A percentile compares a stretch with the other conserved stretches of the same genome.
phyloP scores from a whole-genome alignment of 2,888 invertebrate genomes.

The Neoascia interrupta region DNA sequence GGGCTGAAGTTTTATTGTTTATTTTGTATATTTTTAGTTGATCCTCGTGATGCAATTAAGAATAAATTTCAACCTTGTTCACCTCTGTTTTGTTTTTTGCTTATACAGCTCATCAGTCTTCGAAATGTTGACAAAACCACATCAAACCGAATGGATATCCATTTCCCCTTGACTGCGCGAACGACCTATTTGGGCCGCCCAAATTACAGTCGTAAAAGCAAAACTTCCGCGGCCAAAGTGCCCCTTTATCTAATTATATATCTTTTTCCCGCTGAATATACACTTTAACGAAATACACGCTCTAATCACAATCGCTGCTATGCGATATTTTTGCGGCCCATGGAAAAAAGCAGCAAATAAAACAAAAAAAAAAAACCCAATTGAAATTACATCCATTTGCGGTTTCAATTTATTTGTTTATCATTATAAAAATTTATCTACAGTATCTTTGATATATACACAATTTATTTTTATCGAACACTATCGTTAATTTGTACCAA shows the following conservation, averaged over 20 bases:
- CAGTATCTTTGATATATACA: constrained; percentile 1
- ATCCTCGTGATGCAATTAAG: no score
- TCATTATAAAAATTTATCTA: background rate
- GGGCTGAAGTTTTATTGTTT: no score
- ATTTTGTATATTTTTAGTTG: no score
- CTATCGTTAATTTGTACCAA: constrained; percentile 49
- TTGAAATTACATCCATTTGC: constrained; percentile 1
- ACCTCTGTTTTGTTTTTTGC: no score
- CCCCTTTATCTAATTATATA: background rate
- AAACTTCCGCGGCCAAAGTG: constrained; percentile 17
- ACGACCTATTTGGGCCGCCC: constrained; percentile 34
- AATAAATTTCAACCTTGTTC: no score
- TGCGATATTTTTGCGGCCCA: no score
- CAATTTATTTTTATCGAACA: constrained; percentile 24
- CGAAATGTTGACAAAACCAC: no score
- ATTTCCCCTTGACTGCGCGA: constrained; percentile 49
- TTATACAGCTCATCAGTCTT: no score
- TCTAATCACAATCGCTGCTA: background rate
- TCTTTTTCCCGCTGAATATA: background rate
- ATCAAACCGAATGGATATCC: no score
- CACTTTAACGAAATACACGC: background rate
- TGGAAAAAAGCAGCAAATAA: no score
- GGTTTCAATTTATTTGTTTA: constrained; percentile 15
- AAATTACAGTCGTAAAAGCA: constrained; percentile 5
- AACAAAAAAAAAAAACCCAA: background rate